phyloP scores from a whole-genome alignment of 2,888 invertebrate genomes.

The Syrista parreyssii region DNA sequence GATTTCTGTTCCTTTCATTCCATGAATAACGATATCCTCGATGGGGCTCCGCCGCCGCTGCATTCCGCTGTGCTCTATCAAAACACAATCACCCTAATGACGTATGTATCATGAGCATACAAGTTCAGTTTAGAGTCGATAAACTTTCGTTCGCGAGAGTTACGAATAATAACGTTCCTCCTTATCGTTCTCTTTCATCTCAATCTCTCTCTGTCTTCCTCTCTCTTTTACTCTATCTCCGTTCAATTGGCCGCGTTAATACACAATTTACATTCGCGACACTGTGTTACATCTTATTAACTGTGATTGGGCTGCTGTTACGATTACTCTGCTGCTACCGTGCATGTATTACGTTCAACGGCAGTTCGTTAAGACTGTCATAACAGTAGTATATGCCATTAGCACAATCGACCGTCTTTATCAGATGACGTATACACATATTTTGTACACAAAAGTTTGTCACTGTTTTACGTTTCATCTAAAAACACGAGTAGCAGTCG shows the following conservation, averaged over 20 bases:
- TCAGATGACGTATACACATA: not conserved
- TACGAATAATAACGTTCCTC: not conserved
- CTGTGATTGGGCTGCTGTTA: not conserved
- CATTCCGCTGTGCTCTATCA: not conserved
- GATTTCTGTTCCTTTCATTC: not conserved
- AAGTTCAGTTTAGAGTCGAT: not conserved
- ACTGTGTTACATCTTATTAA: slow-evolving; percentile 21
- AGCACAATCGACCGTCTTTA: not conserved
- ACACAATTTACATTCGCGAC: slow-evolving; percentile 47
- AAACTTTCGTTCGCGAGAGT: not conserved
- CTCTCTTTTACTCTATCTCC: not conserved
- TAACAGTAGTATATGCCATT: not conserved
- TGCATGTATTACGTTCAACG: not conserved
- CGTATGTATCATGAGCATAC: not conserved
- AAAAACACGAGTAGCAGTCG: not conserved
- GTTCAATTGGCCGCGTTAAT: slow-evolving; percentile 10
- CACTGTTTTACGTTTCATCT: not conserved
- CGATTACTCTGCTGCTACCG: not conserved
- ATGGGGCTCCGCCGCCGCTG: not conserved
- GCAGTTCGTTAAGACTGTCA: not conserved
- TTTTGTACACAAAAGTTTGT: not conserved
- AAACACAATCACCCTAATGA: not conserved
- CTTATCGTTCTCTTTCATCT: not conserved
- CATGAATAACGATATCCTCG: not conserved
- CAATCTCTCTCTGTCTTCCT: not conserved